phyloP scores from a whole-genome alignment of 2,797 vertebrate genomes.

The Siniperca undulata region DNA sequence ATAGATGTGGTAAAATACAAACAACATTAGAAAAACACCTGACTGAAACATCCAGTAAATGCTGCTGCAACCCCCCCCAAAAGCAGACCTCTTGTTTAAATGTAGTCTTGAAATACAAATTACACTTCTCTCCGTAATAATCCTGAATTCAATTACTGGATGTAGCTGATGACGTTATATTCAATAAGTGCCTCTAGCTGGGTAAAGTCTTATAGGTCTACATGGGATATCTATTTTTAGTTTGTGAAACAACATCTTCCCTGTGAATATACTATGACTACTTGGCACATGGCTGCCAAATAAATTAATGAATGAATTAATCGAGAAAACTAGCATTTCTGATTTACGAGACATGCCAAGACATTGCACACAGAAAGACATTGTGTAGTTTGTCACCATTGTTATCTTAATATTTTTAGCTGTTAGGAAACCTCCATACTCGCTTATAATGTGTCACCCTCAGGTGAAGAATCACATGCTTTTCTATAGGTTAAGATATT shows the following conservation, averaged over 20 bases:
- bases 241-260: not conserved
- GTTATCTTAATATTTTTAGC: not conserved
- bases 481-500: not conserved
- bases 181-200: not conserved
- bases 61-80: not conserved
- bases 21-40: not conserved
- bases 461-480: no score
- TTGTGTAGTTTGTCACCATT: not conserved
- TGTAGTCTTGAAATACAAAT: conserved; percentile 1
- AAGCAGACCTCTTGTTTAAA: not conserved
- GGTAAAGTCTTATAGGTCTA: not conserved
- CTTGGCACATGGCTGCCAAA: not conserved
- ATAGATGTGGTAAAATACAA: not conserved
- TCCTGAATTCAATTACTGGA: not conserved
- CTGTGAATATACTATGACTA: not conserved
- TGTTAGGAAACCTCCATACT: no score
- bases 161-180: not conserved
- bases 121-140: not conserved
- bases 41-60: not conserved
- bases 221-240: not conserved
- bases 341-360: no score
- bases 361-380: no score
- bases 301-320: not conserved
- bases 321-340: not conserved
- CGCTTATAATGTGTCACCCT: not conserved